Evolutionary conservation across 2,113 vertebrate species (phyloP).

Genomic region (Microcebus griseorufus): DNA sequence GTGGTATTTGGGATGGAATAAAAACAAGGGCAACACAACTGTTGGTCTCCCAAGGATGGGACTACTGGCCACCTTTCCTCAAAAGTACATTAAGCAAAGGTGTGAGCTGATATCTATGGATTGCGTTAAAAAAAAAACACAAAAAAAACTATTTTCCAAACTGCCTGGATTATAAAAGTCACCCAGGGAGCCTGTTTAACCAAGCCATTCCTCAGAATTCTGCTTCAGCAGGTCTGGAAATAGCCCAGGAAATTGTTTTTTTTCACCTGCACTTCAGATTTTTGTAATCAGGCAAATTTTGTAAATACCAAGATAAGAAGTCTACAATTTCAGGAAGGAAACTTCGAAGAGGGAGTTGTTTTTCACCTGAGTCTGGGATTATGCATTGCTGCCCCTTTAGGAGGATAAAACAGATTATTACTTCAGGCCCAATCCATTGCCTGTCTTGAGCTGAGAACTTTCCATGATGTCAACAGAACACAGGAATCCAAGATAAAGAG

Average conservation of each 20-base stretch:
- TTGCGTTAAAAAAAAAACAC: background rate
- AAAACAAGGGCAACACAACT: background rate
- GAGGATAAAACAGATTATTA: background rate
- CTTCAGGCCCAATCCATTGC: background rate
- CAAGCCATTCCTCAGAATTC: background rate
- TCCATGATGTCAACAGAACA: background rate
- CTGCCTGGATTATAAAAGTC: background rate
- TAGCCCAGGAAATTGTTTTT: background rate
- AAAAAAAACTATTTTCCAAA: background rate
- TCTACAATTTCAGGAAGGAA: conserved; percentile 40
- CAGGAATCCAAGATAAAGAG: conserved; percentile 15
- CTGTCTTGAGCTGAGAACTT: background rate
- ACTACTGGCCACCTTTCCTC: background rate
- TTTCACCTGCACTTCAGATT: background rate
- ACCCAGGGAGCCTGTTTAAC: background rate
- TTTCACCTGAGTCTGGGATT: background rate
- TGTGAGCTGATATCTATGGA: background rate
- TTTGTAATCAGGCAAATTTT: conserved; percentile 35
- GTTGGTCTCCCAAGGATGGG: background rate
- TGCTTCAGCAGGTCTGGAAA: background rate
- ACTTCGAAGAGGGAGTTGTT: background rate
- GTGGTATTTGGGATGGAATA: background rate
- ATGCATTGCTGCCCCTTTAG: background rate
- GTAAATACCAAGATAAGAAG: conserved; percentile 28
- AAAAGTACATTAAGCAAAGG: background rate